Conservation (phyloP, 1,140 invertebrate species). For the Stegodyphus dumicola region DNA sequence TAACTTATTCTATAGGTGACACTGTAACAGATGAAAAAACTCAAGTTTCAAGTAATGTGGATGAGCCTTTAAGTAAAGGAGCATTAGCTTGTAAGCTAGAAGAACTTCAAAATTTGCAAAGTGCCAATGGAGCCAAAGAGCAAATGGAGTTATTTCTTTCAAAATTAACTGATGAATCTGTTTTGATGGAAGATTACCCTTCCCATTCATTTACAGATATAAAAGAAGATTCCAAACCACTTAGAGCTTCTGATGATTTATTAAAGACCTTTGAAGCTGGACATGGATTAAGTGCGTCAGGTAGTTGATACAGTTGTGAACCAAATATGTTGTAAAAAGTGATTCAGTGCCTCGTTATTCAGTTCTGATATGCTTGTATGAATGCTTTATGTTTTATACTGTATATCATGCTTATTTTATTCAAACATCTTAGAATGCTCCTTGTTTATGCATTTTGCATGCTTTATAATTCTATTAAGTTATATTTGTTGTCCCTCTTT, state of each 20-base stretch:
- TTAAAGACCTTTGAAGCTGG: slow-evolving; percentile 50
- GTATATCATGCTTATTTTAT: not conserved
- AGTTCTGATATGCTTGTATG: not conserved
- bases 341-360: slow-evolving; percentile 10
- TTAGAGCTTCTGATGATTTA: slow-evolving; percentile 42
- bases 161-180: slow-evolving; percentile 55
- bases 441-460: too few relatives aligned
- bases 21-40: slow-evolving; percentile 11
- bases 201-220: slow-evolving; percentile 58
- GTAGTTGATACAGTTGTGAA: slow-evolving; percentile 53
- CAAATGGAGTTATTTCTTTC: slow-evolving; percentile 58
- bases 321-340: slow-evolving; percentile 52
- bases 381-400: slow-evolving; percentile 16
- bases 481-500: too few relatives aligned
- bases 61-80: slow-evolving; percentile 5
- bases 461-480: too few relatives aligned
- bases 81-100: slow-evolving; percentile 33
- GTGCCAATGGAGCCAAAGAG: slow-evolving; percentile 32
- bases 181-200: slow-evolving; percentile 53
- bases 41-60: not conserved
- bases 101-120: slow-evolving; percentile 4
- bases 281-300: slow-evolving; percentile 56
- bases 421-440: too few relatives aligned
- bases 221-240: slow-evolving; percentile 26
- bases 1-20: slow-evolving; percentile 47